These are phyloP conservation scores for Pteropus rufus DNA, from an alignment of 2,797 vertebrate genomes.

Conservation along the genomic window DNA sequence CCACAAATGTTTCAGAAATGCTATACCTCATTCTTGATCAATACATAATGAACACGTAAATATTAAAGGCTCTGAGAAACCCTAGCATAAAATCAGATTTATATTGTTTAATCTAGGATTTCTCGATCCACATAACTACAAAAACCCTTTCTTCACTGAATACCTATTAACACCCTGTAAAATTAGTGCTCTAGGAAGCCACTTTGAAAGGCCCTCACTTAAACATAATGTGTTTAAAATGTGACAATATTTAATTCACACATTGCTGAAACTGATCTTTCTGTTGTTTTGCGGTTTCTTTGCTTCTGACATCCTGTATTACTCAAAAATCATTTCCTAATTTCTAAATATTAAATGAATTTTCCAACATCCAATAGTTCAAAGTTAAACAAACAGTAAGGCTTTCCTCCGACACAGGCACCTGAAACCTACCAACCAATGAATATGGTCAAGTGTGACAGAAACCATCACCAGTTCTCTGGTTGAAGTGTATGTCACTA, in stretches of 20 bases:
- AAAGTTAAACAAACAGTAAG: neutral
- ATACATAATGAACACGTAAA: neutral
- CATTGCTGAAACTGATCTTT: neutral
- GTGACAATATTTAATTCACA: neutral
- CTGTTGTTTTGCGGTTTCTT: neutral
- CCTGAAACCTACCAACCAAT: neutral
- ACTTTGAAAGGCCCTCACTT: neutral
- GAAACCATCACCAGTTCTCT: neutral
- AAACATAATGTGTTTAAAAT: neutral
- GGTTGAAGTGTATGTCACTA: neutral
- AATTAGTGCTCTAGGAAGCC: neutral
- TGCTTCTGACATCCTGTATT: neutral
- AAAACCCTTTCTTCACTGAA: neutral
- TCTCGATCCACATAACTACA: neutral
- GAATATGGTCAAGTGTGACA: neutral
- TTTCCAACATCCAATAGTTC: neutral
- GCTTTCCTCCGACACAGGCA: neutral
- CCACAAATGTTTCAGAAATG: neutral
- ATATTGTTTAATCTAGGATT: neutral
- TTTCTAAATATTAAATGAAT: neutral
- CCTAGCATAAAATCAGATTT: neutral
- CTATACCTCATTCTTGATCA: neutral
- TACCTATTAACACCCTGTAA: neutral
- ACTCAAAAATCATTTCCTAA: neutral
- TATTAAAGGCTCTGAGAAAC: neutral